Conservation (phyloP, 2,797 vertebrate genomes). For the Muscicapa striata region DNA sequence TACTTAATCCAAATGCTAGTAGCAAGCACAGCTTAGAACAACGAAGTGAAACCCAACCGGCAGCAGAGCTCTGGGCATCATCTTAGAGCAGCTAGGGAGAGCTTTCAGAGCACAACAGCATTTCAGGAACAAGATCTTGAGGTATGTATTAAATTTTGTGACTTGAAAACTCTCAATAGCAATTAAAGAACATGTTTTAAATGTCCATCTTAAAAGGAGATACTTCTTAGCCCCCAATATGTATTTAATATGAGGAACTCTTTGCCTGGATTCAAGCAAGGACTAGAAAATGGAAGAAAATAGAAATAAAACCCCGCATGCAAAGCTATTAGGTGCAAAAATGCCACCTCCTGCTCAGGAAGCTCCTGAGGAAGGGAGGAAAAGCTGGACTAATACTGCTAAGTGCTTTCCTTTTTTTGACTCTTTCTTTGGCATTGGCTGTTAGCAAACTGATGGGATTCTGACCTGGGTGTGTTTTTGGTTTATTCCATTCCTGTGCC, state of each 20-base stretch:
- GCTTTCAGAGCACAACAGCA: neutral
- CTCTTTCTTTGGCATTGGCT: neutral
- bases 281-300: neutral
- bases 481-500: neutral
- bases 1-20: neutral
- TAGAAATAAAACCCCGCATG: neutral
- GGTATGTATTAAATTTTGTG: neutral
- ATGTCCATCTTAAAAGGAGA: neutral
- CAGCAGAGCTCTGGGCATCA: neutral
- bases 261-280: neutral
- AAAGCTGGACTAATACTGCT: neutral
- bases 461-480: neutral
- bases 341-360: neutral
- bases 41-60: accelerated
- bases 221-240: neutral
- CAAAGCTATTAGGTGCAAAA: neutral
- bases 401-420: neutral
- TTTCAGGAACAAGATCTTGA: neutral
- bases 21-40: neutral
- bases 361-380: neutral
- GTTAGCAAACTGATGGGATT: neutral
- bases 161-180: neutral
- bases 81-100: neutral
- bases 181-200: neutral
- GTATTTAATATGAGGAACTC: neutral